Base-by-base conservation (phyloP, 2,888 invertebrate species). In the Drosophila longiperda region DNA sequence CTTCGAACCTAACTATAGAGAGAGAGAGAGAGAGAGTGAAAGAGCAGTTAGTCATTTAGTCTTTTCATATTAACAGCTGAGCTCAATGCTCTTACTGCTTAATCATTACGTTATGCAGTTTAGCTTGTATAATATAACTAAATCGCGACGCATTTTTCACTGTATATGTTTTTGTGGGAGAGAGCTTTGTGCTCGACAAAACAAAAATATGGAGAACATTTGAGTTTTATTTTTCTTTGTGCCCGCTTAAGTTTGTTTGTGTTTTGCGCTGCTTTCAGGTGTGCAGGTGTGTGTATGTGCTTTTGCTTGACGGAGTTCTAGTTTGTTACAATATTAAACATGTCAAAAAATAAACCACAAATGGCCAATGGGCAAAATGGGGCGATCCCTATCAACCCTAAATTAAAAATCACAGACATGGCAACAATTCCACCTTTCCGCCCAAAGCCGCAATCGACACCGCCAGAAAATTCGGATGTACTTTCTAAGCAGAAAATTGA, bases 331-430 rank as follows among this genome's bases (percentile, higher is more conserved):
- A 58, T 68, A 59, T 40, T 55, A 65, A 77, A 64, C n/a, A 84
- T 83, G 88, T 75, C 73, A 52, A 84, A 86, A 36, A 83, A 65
- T 86, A 73, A 84, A 36, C 62, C 62, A 65, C 74, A 82, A 66
- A 75, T 72, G 64, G 58, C 66, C 38, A 42, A 29, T 63, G 59
- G 60, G 52, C 67, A 66, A 66, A 58, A 66, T 48, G 68, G 48
- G 72, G 57, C 50, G 40, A 52, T 53, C 38, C 49, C 62, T 59
- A 53, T 40, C 52, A 71, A 60, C 61, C 11, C 7, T 33, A 68
- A 54, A 61, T 50, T 66, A 54, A 74, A 68, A 33, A 64, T 33
- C 42, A 76, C 48, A 72, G 62, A 17, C 62, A 66, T 38, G 66
- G 61, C 58, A 81, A 75, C 42, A 53, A 54, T 57, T 62, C 50